Base-by-base conservation (phyloP, 64 coral and sea anemone species). In the Orbicella faveolata region DNA sequence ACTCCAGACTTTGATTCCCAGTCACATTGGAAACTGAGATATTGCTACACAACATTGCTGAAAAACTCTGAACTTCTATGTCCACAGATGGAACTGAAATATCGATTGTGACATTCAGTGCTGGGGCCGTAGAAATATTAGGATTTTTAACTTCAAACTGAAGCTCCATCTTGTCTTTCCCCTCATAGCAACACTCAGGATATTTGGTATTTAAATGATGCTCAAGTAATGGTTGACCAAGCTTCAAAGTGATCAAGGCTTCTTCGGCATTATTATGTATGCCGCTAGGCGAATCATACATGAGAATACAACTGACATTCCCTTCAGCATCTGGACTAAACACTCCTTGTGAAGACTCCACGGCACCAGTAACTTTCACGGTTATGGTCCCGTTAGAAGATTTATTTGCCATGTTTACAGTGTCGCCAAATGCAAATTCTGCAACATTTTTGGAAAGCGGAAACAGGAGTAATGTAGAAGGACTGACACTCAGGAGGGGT, bases 71-170 rank as follows among this genome's bases (percentile, higher is more conserved):
- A 16, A 91, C 25, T 13, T 0, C 68, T 21, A 94, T 9, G 61
- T 81, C 48, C 77, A 52, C 61, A 9, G 63, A 70, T 17, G 67
- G n/a, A 74, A 94, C 41, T 4, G 10, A 12, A 30, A 87, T 66
- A 36, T 74, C 26, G 3, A 88, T 57, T 41, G 33, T 92, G 18
- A 95, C 17, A 79, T 89, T 92, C 1, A 51, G 54, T 74, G 81
- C 94, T 73, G 80, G 19, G 69, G 63, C 75, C 55, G 81, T 87
- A 7, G 94, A 72, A 89, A 53, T 68, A 19, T 80, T 25, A 74
- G 94, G 94, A 87, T 96, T 96, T 15, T 79, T 77, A 14, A 92
- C 64, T 72, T 79, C 59, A 52, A 89, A 96, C 16, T 37, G 67
- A n/a, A 92, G 79, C 11, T 41, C 52, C 10, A 81, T 75, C 11